phyloP scores from a whole-genome alignment of 2,113 vertebrate genomes.

The Otis tarda region DNA sequence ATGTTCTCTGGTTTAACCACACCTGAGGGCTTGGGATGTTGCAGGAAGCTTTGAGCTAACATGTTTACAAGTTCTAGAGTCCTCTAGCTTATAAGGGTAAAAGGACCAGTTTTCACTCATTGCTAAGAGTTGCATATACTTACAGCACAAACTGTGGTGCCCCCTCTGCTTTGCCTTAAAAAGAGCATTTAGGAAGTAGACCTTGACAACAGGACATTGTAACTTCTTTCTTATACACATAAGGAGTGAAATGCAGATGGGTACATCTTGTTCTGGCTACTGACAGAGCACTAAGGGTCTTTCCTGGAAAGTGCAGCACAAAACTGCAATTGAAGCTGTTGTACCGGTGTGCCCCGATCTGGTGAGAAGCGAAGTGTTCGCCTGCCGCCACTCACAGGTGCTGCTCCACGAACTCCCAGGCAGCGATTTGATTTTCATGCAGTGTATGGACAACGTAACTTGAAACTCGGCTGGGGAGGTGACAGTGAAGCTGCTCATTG shows the following conservation, averaged over 20 bases:
- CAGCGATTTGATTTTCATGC: not conserved
- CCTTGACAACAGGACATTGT: not conserved
- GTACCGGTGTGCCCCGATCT: fast-evolving
- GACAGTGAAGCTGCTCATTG: not conserved
- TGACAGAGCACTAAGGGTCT: not conserved
- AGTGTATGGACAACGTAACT: not conserved
- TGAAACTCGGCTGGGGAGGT: not conserved
- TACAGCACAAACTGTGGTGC: not conserved
- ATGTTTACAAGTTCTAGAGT: not conserved
- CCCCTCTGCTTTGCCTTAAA: not conserved
- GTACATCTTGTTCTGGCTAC: not conserved
- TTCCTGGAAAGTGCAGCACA: not conserved
- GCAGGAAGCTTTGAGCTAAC: not conserved
- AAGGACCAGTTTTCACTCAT: not conserved
- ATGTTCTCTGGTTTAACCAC: not conserved
- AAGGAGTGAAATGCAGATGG: not conserved
- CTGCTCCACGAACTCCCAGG: not conserved
- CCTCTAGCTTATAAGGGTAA: not conserved
- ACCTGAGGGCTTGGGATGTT: not conserved
- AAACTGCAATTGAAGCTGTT: not conserved
- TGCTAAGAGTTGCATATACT: fast-evolving
- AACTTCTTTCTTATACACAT: fast-evolving
- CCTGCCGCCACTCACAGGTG: not conserved
- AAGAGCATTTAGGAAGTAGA: not conserved
- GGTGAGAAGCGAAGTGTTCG: not conserved